Base-by-base conservation (phyloP, 1,140 invertebrate species). In the Eumaeus atala region DNA sequence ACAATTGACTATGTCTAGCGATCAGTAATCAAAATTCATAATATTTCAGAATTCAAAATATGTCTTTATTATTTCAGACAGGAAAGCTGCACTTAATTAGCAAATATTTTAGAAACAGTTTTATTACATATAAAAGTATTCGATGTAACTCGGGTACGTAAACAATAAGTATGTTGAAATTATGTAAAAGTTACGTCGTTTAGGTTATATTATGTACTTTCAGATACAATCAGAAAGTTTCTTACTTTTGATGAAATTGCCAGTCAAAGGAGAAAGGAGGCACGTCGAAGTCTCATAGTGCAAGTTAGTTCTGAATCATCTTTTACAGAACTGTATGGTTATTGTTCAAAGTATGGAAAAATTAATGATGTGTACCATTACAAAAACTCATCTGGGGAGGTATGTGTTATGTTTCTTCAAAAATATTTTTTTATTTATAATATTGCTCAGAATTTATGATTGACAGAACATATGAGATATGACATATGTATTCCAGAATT, bases 311-410 rank as follows among this genome's bases (percentile, higher is more conserved):
- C 92, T 0, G 80, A 90, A 36, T 88, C 90, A 36, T 92, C 90
- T 6, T 90, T 89, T 61, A 68, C 70, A 48, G 90, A 93, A 80
- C 79, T 93, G 33, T 88, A 90, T 72, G 77, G 84, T 1, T 92
- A 92, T 75, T 93, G 92, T 74, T 85, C 78, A 38, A 73, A 84
- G 59, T 91, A 91, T 82, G 92, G 91, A 11, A 69, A 64, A 5
- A 84, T 94, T 36, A 81, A 89, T 40, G 86, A 82, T 12, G 89
- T 92, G 61, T 89, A 92, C 62, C 91, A 92, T 77, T 94, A 93
- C 66, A 77, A 77, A 38, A 85, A 89, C 55, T 67, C 83, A 36
- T 62, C 50, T 49, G 75, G 59, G 62, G 81, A 87, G 75, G 81
- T 85, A 67, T 17, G 21, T 57, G 58, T 50, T 50, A 34, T n/a